A percentile compares a stretch with the other conserved stretches of the same genome.
Evolutionary conservation across 1,140 invertebrate genomes (phyloP).

Genomic region (Helicoverpa zea): DNA sequence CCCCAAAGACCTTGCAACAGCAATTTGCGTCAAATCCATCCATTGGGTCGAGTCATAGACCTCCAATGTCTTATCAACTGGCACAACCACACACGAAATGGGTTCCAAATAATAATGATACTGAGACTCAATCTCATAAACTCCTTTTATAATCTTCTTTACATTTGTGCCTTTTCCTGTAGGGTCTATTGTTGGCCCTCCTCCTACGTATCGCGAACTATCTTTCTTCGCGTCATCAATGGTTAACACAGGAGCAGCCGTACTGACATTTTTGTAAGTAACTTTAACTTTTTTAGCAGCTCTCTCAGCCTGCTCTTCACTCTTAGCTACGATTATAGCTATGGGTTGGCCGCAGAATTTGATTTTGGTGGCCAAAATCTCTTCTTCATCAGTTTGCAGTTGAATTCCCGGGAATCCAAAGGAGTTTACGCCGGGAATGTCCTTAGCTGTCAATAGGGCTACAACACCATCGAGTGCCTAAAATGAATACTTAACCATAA

Average conservation of each 20-base stretch:
- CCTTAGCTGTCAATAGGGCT: constrained; percentile 89
- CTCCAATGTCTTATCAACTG: constrained; percentile 88
- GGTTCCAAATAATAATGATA: constrained; percentile 87
- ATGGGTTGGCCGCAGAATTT: constrained; percentile 91
- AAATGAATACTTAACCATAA: constrained; percentile 59
- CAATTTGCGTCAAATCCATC: constrained; percentile 89
- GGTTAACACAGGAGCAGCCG: constrained; percentile 70
- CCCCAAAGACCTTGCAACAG: constrained; percentile 87
- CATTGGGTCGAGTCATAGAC: constrained; percentile 89
- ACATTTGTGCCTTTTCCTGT: constrained; percentile 78
- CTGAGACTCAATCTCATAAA: constrained; percentile 75
- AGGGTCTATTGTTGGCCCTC: constrained; percentile 68
- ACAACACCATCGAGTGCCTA: constrained; percentile 90
- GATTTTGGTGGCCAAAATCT: constrained; percentile 87
- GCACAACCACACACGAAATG: constrained; percentile 88
- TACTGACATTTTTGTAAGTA: constrained; percentile 86
- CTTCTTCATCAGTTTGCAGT: constrained; percentile 81
- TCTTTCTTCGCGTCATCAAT: constrained; percentile 76
- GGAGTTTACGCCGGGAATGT: constrained; percentile 90
- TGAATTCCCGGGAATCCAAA: constrained; percentile 74
- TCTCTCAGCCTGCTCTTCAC: constrained; percentile 88
- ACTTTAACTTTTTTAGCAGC: constrained; percentile 90
- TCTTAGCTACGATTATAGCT: constrained; percentile 91
- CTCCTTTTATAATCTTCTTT: constrained; percentile 73
- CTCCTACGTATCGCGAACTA: constrained; percentile 64